These are phyloP conservation scores for Tipula vernalis DNA, from an alignment of 2,888 invertebrate species.

Conservation along the genomic window DNA sequence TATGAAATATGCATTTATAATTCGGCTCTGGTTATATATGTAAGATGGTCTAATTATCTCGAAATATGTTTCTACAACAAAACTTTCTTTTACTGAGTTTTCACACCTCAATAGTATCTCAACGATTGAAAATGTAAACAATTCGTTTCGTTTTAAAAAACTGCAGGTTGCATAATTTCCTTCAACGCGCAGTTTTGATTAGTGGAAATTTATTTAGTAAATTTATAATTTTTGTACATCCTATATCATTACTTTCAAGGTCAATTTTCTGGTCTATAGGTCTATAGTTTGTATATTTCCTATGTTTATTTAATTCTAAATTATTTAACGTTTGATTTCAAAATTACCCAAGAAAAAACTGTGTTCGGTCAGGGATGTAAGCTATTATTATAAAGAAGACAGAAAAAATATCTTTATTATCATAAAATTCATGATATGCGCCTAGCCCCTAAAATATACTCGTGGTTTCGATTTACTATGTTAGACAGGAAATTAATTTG, in stretches of 20 bases:
- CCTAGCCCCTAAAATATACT: not conserved
- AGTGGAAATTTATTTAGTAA: not conserved
- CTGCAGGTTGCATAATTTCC: not conserved
- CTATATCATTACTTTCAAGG: not conserved
- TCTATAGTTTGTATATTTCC: not conserved
- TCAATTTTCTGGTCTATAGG: not conserved
- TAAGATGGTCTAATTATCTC: not conserved
- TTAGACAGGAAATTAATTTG: not conserved
- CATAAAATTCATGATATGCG: not conserved
- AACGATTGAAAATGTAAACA: not conserved
- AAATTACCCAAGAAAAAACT: not conserved
- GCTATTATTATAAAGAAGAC: not conserved
- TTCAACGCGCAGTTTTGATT: not conserved
- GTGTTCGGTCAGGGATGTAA: not conserved
- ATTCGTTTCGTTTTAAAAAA: not conserved
- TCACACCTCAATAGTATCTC: not conserved
- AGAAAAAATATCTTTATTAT: not conserved
- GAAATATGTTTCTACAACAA: not conserved
- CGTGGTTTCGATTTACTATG: not conserved
- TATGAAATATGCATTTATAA: not conserved
- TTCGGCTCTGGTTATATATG: not conserved
- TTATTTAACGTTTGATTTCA: not conserved
- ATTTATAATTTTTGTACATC: not conserved
- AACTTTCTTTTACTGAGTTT: not conserved
- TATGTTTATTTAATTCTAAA: not conserved